Base-by-base conservation (phyloP, 1,140 invertebrate genomes). In the Lordiphosa clarofinis region DNA sequence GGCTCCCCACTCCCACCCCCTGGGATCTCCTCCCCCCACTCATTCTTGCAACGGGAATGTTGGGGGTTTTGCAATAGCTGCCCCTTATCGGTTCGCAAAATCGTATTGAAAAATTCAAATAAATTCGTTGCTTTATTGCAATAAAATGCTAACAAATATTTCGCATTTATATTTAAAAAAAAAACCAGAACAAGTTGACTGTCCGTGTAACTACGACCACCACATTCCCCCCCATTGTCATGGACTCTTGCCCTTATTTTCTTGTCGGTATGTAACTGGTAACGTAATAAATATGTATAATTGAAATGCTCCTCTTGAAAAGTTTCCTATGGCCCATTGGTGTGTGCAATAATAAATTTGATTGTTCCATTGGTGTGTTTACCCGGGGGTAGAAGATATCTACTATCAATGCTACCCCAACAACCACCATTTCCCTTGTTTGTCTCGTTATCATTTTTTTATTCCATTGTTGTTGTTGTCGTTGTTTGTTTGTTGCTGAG, bases 401-500 rank as follows among this genome's bases (percentile, higher is more conserved):
- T 59, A 52, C 69, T 81, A 65, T 64, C 69, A 69, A 69, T 59
- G 46, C 47, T 54, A 43, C 46, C 42, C 33, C 13, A 35, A 31
- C 9, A 10, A 9, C 10, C 55, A 15, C 31, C 31, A 28, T 5
- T 28, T 31, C 15, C 10, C 21, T 37, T 28, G 7, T 8, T 15
- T 24, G 33, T 4, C 39, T 24, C 15, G 21, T 63, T 68, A 84
- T 82, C 78, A 65, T 31, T 59, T 58, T 15, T 24, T 24, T 24
- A 24, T 5, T 24, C 21, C 21, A 24, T 24, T 47, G 67, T 42
- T 49, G 68, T 67, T 81, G 57, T 54, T 62, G 55, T 55, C 21
- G 21, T 24, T 24, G 21, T 42, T 66, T 70, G 73, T 81, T 81
- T 82, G 76, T 76, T 82, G 72, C 76, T 61, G 64, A 65, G 53